Base-by-base conservation (phyloP, 2,888 invertebrate species). In the Diogma glabrata region DNA sequence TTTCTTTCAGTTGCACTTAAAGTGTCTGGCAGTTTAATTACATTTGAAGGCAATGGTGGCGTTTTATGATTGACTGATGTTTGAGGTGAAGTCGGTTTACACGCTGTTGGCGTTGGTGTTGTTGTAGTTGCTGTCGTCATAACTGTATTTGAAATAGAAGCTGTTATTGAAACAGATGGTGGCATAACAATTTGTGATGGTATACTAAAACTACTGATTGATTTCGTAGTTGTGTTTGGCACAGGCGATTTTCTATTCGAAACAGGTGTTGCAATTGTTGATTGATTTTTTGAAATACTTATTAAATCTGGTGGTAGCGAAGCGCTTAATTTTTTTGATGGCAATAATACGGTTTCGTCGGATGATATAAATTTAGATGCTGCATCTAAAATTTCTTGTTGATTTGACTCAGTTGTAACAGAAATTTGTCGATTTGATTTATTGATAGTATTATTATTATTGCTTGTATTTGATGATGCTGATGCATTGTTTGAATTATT, bases 251-350 rank as follows among this genome's bases (percentile, higher is more conserved):
- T 73, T 0, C 71, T 72, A 24, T 74, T 74, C 0, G 74, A 73
- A 20, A 74, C 55, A 59, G 74, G 74, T 56, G 74, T 74, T 47
- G 0, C 73, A 69, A 52, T 70, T 69, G 30, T 72, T 66, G 0
- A 74, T 70, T 55, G 72, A 8, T 33, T 53, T n/a, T 22, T 36
- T 10, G 49, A 76, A 2, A 79, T 72, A 0, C 79, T 78, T 23
- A 79, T 77, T 16, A 78, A 56, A 56, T 79, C 79, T 0, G 78
- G 78, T 0, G 78, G 78, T 17, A 78, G 60, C 38, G 63, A 65
- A 9, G 28, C 23, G 12, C 19, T 8, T 20, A 49, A 40, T 49
- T 46, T 36, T 36, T 51, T 12, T 14, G 28, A 49, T 40, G 9
- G 45, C 49, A 50, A 36, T 49, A 49, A 28, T 7, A 51, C 47